Conservation (phyloP, 2,888 invertebrate species). For the Empis livida region DNA sequence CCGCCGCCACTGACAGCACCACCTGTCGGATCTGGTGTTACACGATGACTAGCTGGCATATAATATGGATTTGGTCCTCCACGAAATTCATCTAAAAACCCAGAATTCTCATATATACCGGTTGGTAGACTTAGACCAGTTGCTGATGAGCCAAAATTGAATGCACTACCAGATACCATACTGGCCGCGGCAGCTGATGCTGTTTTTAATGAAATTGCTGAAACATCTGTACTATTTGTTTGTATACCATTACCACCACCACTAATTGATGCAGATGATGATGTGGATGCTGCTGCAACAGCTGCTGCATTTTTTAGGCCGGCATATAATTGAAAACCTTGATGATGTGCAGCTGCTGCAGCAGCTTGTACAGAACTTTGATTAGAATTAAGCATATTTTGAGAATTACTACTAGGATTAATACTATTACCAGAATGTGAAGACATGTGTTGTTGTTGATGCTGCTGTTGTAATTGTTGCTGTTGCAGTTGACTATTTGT, state of each 20-base stretch:
- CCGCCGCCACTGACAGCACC: slow-evolving; percentile 11
- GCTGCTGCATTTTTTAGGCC: slow-evolving; percentile 36
- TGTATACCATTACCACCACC: background rate
- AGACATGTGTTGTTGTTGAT: slow-evolving; percentile 17
- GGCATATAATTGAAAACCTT: slow-evolving; percentile 47
- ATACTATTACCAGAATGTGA: slow-evolving; percentile 8
- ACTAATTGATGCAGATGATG: slow-evolving; percentile 26
- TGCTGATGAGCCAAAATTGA: slow-evolving; percentile 65
- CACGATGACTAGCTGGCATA: slow-evolving; percentile 24
- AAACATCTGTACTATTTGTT: slow-evolving; percentile 21
- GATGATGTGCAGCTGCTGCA: slow-evolving; percentile 23
- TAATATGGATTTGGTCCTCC: slow-evolving; percentile 49
- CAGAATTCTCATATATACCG: slow-evolving; percentile 33
- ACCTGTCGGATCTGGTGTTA: slow-evolving; percentile 16
- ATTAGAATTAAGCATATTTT: slow-evolving; percentile 2
- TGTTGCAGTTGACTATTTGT: slow-evolving; percentile 9
- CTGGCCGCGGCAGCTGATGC: slow-evolving; percentile 37
- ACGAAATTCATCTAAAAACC: slow-evolving; percentile 55
- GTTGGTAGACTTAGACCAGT: slow-evolving; percentile 40
- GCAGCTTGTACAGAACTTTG: slow-evolving; percentile 10
- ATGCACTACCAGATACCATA: slow-evolving; percentile 70
- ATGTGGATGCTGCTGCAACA: slow-evolving; percentile 18
- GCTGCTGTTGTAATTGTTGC: slow-evolving; percentile 17
- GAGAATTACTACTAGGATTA: slow-evolving; percentile 6
- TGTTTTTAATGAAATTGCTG: slow-evolving; percentile 49